Conservation (phyloP, 2,888 invertebrate species). For the Eumacrocentrus americanus region DNA sequence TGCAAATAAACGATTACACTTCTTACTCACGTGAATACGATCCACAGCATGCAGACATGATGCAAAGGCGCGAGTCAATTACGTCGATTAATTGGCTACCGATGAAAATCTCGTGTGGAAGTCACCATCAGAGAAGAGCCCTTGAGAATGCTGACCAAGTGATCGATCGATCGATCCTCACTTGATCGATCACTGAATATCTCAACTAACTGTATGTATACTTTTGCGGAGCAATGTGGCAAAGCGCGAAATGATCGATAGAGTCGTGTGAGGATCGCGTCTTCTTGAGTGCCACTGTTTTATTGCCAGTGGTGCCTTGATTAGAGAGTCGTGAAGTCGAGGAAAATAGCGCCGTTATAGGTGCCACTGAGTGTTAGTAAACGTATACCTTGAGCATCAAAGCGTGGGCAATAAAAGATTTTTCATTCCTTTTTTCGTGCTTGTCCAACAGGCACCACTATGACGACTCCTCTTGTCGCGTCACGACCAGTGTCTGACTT, state of each 20-base stretch:
- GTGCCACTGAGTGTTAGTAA: not conserved
- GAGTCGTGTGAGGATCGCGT: not conserved
- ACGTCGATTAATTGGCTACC: slow-evolving; percentile 41
- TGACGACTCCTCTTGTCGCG: slow-evolving; percentile 6
- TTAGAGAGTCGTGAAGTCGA: slow-evolving; percentile 10
- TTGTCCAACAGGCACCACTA: not conserved
- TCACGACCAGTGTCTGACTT: slow-evolving; percentile 23
- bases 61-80: slow-evolving; percentile 37
- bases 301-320: slow-evolving; percentile 1
- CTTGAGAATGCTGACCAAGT: slow-evolving; percentile 21
- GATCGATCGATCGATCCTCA: slow-evolving; percentile 33
- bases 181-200: slow-evolving; percentile 34
- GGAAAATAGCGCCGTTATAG: slow-evolving; percentile 8
- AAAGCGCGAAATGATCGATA: slow-evolving; percentile 8
- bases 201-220: not conserved
- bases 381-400: slow-evolving; percentile 3
- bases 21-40: slow-evolving; percentile 7
- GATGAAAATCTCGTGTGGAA: slow-evolving; percentile 34
- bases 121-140: not conserved
- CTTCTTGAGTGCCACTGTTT: not conserved
- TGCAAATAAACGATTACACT: slow-evolving; percentile 19
- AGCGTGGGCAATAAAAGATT: slow-evolving; percentile 2
- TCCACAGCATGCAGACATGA: not conserved
- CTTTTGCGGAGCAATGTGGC: not conserved
- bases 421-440: not conserved